Base-by-base conservation (phyloP, 2,113 vertebrate genomes). In the Sardina pilchardus region DNA sequence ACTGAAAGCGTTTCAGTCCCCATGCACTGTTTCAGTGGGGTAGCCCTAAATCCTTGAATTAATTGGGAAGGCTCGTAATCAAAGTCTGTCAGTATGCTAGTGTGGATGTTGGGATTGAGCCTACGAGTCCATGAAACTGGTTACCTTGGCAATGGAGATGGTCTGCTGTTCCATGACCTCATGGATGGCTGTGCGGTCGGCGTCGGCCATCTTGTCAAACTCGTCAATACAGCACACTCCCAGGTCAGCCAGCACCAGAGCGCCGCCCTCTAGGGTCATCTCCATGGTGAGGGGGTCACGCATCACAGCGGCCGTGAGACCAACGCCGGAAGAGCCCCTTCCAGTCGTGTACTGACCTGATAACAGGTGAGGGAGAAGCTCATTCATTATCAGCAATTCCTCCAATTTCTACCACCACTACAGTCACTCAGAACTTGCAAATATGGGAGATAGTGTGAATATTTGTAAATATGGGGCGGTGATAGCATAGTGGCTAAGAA, bases 111-210 rank as follows among this genome's bases (percentile, higher is more conserved):
- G 4, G 39, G 39, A 42, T 42, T 42, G 39, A 42, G 39, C 39
- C 39, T 42, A 42, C 39, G 39, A 42, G 39, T 42, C 39, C 4
- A 42, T 1, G 39, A 42, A 42, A 56, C 7, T 24, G 12, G 82
- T 86, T 83, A 96, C 96, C 93, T 99, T 99, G 50, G 97, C 97
- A 0, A 98, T 97, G 81, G 97, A 97, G 89, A 99, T 96, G 47
- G 97, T 98, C 91, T 99, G 97, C 90, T 99, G 97, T 45, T 99
- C 97, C 97, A 99, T 98, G 83, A 97, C 97, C 87, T 99, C 97
- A 0, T 99, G 97, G 89, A 99, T 97, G 89, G 97, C 96, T 0
- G 97, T 97, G 50, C 97, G 96, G 90, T 99, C 97, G 0, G 93
- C 93, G 9, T 98, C 97, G 0, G 96, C 95, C 97, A 99, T 98